A percentile compares a stretch with the other conserved stretches of the same genome.
Evolutionary conservation across 2,888 invertebrate genomes (phyloP).

Genomic region (Tenthredo notha): DNA sequence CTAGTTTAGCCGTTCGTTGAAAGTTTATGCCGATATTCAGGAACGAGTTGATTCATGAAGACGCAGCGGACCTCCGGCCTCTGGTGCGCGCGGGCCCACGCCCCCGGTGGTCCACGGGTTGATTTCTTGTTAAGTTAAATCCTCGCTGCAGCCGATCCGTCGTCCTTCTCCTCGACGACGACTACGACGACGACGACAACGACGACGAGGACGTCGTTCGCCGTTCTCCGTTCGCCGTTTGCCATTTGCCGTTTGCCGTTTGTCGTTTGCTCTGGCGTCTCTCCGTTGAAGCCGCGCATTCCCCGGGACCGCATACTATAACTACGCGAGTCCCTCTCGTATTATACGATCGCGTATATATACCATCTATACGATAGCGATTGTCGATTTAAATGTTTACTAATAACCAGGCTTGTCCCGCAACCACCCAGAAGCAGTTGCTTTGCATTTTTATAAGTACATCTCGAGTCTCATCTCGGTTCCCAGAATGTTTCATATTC

Average conservation of each 20-base stretch:
- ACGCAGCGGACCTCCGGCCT: constrained; percentile 77
- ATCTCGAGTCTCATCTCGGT: constrained; percentile 58
- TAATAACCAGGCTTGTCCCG: constrained; percentile 78
- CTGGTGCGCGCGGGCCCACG: constrained; percentile 72
- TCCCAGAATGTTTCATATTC: constrained; percentile 73
- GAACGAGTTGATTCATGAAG: constrained; percentile 78
- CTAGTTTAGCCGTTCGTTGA: constrained; percentile 55
- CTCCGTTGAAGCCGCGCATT: constrained; percentile 24
- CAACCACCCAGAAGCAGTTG: constrained; percentile 77
- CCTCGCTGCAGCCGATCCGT: constrained; percentile 63
- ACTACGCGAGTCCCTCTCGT: constrained; percentile 9
- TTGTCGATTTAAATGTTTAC: constrained; percentile 79
- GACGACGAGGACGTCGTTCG: constrained; percentile 37
- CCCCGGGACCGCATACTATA: constrained; percentile 9
- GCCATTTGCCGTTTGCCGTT: background rate
- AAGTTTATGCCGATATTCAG: constrained; percentile 76
- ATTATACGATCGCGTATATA: background rate
- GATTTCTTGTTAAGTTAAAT: constrained; percentile 76
- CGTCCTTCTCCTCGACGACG: constrained; percentile 40
- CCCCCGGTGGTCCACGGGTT: constrained; percentile 77
- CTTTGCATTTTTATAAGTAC: constrained; percentile 78
- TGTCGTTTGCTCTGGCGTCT: background rate
- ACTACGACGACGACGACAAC: background rate
- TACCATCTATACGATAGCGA: constrained; percentile 65
- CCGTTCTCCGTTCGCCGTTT: background rate